A percentile compares a stretch with the other conserved stretches of the same genome.
Evolutionary conservation across 1,140 invertebrate genomes (phyloP).

Genomic region (Drosophila virilis): DNA sequence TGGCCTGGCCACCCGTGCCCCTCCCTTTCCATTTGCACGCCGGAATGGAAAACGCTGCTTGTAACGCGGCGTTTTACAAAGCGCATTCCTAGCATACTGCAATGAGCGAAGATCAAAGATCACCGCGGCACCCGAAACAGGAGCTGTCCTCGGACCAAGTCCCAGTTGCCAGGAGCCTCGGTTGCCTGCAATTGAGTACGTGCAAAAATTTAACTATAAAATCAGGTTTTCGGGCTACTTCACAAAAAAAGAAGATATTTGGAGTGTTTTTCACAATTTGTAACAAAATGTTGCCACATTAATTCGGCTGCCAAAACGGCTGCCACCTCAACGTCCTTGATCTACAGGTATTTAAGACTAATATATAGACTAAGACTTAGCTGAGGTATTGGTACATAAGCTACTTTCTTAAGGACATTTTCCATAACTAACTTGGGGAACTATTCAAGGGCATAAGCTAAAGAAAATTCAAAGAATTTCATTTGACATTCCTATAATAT

Average conservation of each 20-base stretch:
- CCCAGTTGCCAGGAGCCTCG: constrained; percentile 38
- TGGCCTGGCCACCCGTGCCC: background rate
- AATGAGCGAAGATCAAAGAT: constrained; percentile 75
- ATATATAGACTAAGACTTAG: background rate
- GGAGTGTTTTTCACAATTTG: constrained; percentile 56
- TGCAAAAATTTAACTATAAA: constrained; percentile 74
- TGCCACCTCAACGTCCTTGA: constrained; percentile 44
- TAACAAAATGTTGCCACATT: constrained; percentile 42
- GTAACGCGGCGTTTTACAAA: constrained; percentile 80
- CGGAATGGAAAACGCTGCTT: constrained; percentile 32
- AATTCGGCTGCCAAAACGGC: constrained; percentile 18
- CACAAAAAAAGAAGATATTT: constrained; percentile 46
- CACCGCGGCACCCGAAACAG: constrained; percentile 75
- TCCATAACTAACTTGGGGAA: no score
- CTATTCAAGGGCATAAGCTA: no score
- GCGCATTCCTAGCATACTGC: constrained; percentile 67
- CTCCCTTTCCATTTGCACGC: background rate
- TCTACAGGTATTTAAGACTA: background rate
- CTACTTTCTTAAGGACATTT: no score
- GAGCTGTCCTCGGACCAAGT: constrained; percentile 10
- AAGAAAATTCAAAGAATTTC: no score
- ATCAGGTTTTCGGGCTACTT: constrained; percentile 59
- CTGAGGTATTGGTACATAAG: background rate
- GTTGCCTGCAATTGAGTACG: constrained; percentile 63
- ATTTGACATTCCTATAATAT: no score